Evolutionary conservation across 2,888 invertebrate genomes (phyloP).

Genomic region (Sinopyrophorus schimmeli): DNA sequence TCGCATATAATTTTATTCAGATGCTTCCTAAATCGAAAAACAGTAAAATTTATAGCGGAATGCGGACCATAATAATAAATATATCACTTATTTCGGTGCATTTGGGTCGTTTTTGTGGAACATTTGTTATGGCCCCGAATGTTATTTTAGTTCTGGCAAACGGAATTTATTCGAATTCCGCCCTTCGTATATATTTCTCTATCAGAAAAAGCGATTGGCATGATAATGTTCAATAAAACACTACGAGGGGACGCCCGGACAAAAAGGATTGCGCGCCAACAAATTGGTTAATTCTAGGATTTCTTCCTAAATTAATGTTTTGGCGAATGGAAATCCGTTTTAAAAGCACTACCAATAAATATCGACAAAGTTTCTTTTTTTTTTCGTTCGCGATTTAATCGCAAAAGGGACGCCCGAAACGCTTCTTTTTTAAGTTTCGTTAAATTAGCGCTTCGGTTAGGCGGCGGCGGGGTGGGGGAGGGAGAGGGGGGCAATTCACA

Average conservation of each 20-base stretch:
- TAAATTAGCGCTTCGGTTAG: too few species aligned
- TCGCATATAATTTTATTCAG: slow-evolving; percentile 17
- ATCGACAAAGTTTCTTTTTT: neutral
- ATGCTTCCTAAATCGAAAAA: slow-evolving; percentile 36
- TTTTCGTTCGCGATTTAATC: too few species aligned
- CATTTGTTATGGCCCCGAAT: slow-evolving; percentile 51
- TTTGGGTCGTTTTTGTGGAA: slow-evolving; percentile 52
- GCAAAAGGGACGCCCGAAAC: neutral
- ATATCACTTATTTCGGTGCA: slow-evolving; percentile 50
- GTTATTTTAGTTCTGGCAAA: slow-evolving; percentile 48
- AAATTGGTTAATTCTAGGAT: slow-evolving; percentile 50
- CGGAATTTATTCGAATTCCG: slow-evolving; percentile 48
- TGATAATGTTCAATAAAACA: slow-evolving; percentile 52
- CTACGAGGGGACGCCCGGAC: slow-evolving; percentile 39
- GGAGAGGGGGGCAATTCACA: neutral
- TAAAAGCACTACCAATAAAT: neutral
- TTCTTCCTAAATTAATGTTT: slow-evolving; percentile 47
- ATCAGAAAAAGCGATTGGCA: slow-evolving; percentile 47
- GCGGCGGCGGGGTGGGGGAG: neutral
- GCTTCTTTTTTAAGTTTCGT: too few species aligned
- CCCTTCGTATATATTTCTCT: slow-evolving; percentile 50
- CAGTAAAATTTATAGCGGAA: slow-evolving; percentile 46
- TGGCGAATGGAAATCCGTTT: slow-evolving; percentile 13
- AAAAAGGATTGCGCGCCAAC: slow-evolving; percentile 48
- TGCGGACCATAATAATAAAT: slow-evolving; percentile 50